Evolutionary conservation across 2,797 vertebrate species (phyloP), one percentile per base, ranked within the genome.

Genomic region (Lagocephalus sceleratus): DNA sequence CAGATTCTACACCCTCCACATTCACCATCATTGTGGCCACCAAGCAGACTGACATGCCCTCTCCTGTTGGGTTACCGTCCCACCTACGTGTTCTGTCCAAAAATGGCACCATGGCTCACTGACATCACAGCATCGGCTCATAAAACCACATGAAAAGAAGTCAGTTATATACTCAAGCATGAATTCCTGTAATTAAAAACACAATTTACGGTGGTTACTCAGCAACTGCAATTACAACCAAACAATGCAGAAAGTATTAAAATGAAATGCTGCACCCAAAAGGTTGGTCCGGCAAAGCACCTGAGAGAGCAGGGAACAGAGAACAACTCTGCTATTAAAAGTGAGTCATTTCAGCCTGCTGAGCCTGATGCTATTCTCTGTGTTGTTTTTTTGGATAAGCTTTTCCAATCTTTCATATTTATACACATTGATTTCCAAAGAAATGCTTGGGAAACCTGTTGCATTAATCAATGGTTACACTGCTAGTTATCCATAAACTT

Each of bases 71-170:
- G n/a, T 49, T 67, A 57, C 71, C 60, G 46, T 52, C 26, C 26
- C 29, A 68, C 67, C 59, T 51, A 62, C 57, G 75, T 60, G 68
- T 65, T 19, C 45, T 11, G 16, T 60, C 55, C 70, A 60, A 59
- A 81, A 86, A 79, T 78, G 88, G 88, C 83, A 85, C 86, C 89
- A 75, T 60, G 78, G 74, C 82, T 79, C 69, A 40, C n/a, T 59
- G 90, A 92, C 32, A 14, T 35, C 3, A 14, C 91, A 89, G 67
- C 47, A 81, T 90, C 87, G 2, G 52, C 58, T 7, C 5, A 65
- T 51, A 57, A 20, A 62, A 78, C 88, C 90, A 90, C 90, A 91
- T 86, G 81, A 90, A 87, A 67, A 82, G 78, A 63, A 87, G 88
- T 14, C 12, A 4, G 12, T 35, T 4, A 35, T 10, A 3, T 3